A percentile compares a stretch with the other conserved stretches of the same genome.
phyloP scores from a whole-genome alignment of 2,113 vertebrate species.

The Percopsis transmontana region DNA sequence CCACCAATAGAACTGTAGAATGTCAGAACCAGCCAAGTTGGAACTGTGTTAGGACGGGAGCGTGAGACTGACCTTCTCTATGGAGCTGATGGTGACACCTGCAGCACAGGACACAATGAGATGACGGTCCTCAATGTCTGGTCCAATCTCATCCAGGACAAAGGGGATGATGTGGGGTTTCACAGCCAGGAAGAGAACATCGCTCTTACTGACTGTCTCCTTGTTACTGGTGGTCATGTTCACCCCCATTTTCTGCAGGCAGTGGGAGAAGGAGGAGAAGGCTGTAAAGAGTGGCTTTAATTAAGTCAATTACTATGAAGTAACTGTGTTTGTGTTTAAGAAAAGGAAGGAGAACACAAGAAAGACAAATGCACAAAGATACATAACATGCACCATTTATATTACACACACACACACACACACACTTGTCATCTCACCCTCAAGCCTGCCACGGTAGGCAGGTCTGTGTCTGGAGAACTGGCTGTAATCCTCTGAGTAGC shows the following conservation, averaged over 20 bases:
- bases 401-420: background rate
- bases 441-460: slow-evolving; percentile 84
- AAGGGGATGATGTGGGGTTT: slow-evolving; percentile 98
- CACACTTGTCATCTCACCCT: slow-evolving; percentile 77
- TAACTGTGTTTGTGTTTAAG: too few species aligned
- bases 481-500: slow-evolving; percentile 89
- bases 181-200: slow-evolving; percentile 94
- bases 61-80: slow-evolving; percentile 87
- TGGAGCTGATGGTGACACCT: slow-evolving; percentile 94
- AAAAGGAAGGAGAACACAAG: background rate
- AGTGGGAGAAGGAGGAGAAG: background rate
- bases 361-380: background rate
- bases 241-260: slow-evolving; percentile 88
- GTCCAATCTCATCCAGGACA: slow-evolving; percentile 94
- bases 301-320: slow-evolving; percentile 11
- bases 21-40: background rate
- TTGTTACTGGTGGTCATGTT: slow-evolving; percentile 94
- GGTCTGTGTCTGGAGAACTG: slow-evolving; percentile 88
- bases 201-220: slow-evolving; percentile 87
- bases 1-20: background rate
- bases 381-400: slow-evolving; percentile 1
- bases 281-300: slow-evolving; percentile 15
- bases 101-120: slow-evolving; percentile 95
- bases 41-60: slow-evolving; percentile 53
- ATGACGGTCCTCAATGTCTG: slow-evolving; percentile 90